These are phyloP conservation scores for Corythornis cristatus DNA, from an alignment of 2,113 vertebrate species.

Conservation along the genomic window DNA sequence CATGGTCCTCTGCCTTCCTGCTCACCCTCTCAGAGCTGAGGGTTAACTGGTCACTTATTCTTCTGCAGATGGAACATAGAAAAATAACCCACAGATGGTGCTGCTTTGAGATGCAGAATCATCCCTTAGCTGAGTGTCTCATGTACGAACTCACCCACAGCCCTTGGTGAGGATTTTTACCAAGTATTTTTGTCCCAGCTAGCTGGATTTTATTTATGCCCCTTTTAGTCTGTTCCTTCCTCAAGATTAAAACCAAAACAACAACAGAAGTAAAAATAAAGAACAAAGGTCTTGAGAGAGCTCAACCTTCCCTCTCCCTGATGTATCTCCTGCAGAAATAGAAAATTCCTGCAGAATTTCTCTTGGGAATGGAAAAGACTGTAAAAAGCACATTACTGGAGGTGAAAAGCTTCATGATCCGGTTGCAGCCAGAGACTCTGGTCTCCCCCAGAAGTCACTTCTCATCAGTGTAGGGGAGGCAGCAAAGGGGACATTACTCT, in stretches of 20 bases:
- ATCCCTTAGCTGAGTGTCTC: background rate
- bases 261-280: conserved; percentile 50
- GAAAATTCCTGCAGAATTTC: conserved; percentile 16
- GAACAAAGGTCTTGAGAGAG: background rate
- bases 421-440: rapidly evolving
- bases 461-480: background rate
- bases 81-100: background rate
- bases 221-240: conserved; percentile 33
- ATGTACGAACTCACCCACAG: background rate
- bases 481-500: background rate
- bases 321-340: conserved; percentile 19
- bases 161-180: background rate
- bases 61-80: background rate
- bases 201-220: conserved; percentile 4
- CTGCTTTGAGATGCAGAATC: background rate
- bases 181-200: background rate
- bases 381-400: rapidly evolving
- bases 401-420: background rate
- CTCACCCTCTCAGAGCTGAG: background rate
- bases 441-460: background rate
- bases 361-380: background rate
- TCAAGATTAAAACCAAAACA: background rate
- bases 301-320: conserved; percentile 11
- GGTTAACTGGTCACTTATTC: background rate
- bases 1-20: background rate